Evolutionary conservation across 2,888 invertebrate genomes (phyloP), one percentile per base, ranked within the genome.

Genomic region (Sicus ferrugineus): DNA sequence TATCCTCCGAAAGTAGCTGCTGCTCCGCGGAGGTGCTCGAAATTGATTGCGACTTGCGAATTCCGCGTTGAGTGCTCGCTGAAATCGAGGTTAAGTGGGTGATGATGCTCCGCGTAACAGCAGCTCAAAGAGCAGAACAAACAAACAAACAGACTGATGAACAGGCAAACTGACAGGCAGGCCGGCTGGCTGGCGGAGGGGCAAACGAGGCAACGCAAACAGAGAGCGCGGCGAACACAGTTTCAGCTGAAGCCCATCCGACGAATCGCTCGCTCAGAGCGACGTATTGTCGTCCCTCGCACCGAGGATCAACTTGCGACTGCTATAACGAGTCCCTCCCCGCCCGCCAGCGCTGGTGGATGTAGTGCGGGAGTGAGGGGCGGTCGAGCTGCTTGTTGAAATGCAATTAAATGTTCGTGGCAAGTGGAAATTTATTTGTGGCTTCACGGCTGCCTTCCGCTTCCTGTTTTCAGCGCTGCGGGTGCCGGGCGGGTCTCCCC

Each of bases 341-440:
- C n/a, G n/a, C n/a, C n/a, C n/a, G n/a, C n/a, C n/a, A n/a, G n/a
- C n/a, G n/a, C n/a, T n/a, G n/a, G n/a, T n/a, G n/a, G n/a, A n/a
- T n/a, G n/a, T n/a, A n/a, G n/a, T 46, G 16, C 30, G 14, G 31
- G 21, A 14, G 21, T 21, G 28, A 16, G 16, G 26, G 59, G 31
- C 19, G 9, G 38, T 38, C 28, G 56, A 26, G 38, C 16, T 46
- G 58, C 67, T 48, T 67, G 70, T 58, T 42, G 63, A 72, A 70
- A 68, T 67, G 68, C 72, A 72, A 70, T 72, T 72, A 69, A 72
- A 68, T 70, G 70, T 68, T 72, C 63, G 70, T 70, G 68, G 70
- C 70, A 70, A 69, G 68, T 72, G 72, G 66, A 72, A 70, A 70
- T 72, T 68, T 70, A 69, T 72, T 72, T 68, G 72, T 68, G 72